These are phyloP conservation scores for Venusia cambrica DNA, from an alignment of 2,888 invertebrate genomes.

Conservation along the genomic window DNA sequence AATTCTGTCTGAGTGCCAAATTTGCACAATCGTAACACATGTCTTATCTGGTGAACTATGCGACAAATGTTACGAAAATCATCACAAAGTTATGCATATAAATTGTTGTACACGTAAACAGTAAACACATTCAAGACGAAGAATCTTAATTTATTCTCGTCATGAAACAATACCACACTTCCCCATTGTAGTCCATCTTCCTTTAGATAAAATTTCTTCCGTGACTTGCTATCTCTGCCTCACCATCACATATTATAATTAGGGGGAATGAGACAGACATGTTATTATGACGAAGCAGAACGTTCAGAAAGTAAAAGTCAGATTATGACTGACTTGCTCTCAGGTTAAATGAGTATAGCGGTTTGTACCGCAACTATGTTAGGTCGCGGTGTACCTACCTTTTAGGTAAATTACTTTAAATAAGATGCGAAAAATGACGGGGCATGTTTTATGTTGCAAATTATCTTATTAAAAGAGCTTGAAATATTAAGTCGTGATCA, in stretches of 20 bases:
- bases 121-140: too few species aligned
- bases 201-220: conserved; percentile 31
- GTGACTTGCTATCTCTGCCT: conserved; percentile 38
- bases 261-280: conserved; percentile 34
- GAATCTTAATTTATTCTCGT: conserved; percentile 8
- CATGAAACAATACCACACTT: conserved; percentile 17
- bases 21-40: too few species aligned
- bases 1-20: too few species aligned
- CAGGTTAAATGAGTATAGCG: conserved; percentile 11
- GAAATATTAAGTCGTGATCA: too few species aligned
- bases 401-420: too few species aligned
- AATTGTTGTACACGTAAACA: too few species aligned
- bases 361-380: conserved; percentile 11
- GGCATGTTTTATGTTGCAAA: too few species aligned
- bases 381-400: conserved; percentile 8
- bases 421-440: too few species aligned
- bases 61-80: too few species aligned
- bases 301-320: conserved; percentile 30
- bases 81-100: too few species aligned
- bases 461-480: too few species aligned
- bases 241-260: conserved; percentile 30
- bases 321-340: conserved; percentile 13
- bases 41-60: too few species aligned
- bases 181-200: conserved; percentile 32
- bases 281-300: conserved; percentile 26